A percentile compares a stretch with the other conserved stretches of the same genome.
These are phyloP conservation scores for Pedetes capensis DNA, from an alignment of 2,113 vertebrate species.

Conservation along the genomic window DNA sequence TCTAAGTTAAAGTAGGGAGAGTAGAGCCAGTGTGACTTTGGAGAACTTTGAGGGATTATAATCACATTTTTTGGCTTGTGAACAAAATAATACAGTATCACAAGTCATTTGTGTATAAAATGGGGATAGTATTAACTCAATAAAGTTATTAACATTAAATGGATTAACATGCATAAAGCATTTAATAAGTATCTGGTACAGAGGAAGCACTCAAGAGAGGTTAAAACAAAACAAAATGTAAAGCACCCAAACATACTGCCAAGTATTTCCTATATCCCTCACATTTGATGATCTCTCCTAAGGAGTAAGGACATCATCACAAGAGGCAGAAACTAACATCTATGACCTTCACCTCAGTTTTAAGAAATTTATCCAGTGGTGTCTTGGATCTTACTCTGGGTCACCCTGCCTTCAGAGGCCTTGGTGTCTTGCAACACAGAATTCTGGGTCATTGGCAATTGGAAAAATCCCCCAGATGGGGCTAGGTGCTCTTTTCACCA, in stretches of 20 bases:
- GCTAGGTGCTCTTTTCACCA: background rate
- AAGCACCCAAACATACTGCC: background rate
- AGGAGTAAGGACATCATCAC: background rate
- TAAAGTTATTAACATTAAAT: background rate
- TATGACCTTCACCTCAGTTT: background rate
- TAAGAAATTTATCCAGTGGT: background rate
- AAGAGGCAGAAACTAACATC: background rate
- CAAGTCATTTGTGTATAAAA: background rate
- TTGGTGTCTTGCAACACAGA: background rate
- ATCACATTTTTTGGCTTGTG: background rate
- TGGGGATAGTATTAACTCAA: background rate
- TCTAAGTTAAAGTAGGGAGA: background rate
- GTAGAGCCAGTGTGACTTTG: background rate
- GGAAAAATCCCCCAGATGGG: background rate
- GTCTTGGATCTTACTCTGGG: background rate
- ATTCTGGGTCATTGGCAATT: background rate
- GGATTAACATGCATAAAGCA: background rate
- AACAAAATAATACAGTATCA: background rate
- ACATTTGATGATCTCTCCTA: background rate
- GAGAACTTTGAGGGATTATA: background rate
- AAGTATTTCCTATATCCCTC: background rate
- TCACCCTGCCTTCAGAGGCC: background rate
- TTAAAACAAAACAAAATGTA: background rate
- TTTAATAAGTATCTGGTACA: background rate
- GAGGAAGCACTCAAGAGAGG: background rate